Evolutionary conservation across 2,797 vertebrate species (phyloP).

Genomic region (Coracias cyanogaster): DNA sequence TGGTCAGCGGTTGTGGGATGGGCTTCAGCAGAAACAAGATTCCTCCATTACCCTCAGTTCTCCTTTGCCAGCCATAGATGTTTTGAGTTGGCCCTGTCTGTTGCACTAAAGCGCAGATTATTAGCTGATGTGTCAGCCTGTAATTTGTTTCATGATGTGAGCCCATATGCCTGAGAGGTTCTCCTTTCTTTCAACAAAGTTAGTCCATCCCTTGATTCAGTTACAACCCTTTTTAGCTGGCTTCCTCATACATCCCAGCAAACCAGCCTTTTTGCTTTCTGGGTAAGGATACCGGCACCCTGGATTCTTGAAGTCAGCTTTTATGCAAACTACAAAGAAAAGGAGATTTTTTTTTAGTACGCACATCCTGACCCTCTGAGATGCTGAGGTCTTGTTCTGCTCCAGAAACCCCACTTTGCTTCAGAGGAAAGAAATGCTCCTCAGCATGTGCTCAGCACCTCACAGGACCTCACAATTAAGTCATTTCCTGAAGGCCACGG

Average conservation of each 20-base stretch:
- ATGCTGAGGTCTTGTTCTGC: neutral
- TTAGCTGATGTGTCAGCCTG: conserved; percentile 11
- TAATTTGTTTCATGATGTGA: conserved; percentile 28
- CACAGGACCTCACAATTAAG: conserved; percentile 9
- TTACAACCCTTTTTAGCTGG: neutral
- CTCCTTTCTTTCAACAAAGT: conserved; percentile 9
- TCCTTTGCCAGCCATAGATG: neutral
- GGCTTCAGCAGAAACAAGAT: neutral
- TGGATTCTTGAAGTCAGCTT: neutral
- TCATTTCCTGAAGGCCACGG: conserved; percentile 33
- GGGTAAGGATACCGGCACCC: neutral
- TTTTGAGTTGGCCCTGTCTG: conserved; percentile 38
- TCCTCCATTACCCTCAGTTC: neutral
- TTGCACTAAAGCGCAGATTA: neutral
- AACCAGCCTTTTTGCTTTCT: neutral
- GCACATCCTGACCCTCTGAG: neutral
- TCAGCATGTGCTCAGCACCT: neutral
- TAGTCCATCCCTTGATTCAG: conserved; percentile 30
- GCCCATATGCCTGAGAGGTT: neutral
- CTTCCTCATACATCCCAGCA: neutral
- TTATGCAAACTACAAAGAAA: neutral
- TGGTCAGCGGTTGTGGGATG: neutral
- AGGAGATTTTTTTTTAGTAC: neutral
- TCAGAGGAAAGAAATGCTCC: neutral
- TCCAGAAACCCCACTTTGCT: neutral